These are phyloP conservation scores for Artibeus lituratus DNA, from an alignment of 2,797 vertebrate genomes.

Conservation along the genomic window DNA sequence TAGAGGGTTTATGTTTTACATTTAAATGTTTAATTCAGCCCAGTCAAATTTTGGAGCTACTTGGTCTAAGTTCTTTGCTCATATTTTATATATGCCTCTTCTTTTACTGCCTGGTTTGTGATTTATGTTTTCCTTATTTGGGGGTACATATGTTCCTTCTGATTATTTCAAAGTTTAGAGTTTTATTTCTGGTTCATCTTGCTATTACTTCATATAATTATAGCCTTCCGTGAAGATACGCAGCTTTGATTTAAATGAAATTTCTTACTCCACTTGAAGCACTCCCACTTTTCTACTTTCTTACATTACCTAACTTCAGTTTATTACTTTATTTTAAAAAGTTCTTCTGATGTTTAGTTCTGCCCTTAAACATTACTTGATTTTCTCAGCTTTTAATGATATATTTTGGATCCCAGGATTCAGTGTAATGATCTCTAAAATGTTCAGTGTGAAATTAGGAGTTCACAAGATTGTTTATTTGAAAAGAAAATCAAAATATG, in stretches of 20 bases:
- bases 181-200: not conserved
- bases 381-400: not conserved
- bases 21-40: not conserved
- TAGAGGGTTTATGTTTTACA: not conserved
- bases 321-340: not conserved
- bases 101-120: not conserved
- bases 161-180: not conserved
- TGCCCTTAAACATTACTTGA: not conserved
- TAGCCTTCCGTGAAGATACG: accelerated
- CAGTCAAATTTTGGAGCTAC: not conserved
- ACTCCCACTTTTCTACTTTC: not conserved
- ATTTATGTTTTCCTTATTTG: not conserved
- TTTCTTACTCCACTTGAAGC: not conserved
- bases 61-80: not conserved
- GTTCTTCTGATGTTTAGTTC: not conserved
- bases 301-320: not conserved
- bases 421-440: not conserved
- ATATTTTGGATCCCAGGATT: not conserved
- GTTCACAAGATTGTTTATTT: not conserved
- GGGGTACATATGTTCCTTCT: not conserved
- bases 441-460: not conserved
- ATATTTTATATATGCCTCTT: not conserved
- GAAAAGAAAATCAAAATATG: conserved; percentile 7
- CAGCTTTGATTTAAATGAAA: not conserved
- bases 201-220: not conserved